Conservation (phyloP, 2,113 vertebrate genomes). For the Malurus alboscapulatus region DNA sequence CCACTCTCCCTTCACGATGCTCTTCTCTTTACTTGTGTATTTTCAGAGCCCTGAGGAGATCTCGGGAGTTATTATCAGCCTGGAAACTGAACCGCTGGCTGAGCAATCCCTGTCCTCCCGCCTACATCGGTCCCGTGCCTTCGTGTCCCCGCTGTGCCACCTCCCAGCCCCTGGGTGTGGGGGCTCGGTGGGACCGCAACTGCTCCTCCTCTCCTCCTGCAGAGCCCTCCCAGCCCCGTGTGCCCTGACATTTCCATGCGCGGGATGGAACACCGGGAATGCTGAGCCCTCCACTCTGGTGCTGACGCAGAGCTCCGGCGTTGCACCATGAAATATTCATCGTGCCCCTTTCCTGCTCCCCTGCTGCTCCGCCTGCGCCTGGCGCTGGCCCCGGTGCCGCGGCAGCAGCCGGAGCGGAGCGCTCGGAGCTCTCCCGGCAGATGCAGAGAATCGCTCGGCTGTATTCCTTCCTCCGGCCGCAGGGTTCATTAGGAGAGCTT, state of each 20-base stretch:
- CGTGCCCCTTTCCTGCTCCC: background rate
- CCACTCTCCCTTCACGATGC: background rate
- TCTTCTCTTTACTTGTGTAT: background rate
- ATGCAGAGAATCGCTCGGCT: fast-evolving
- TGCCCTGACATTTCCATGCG: background rate
- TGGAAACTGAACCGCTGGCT: background rate
- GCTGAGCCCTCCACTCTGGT: background rate
- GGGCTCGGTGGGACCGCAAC: background rate
- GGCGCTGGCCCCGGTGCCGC: background rate
- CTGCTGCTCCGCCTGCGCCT: background rate
- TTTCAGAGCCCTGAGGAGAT: background rate
- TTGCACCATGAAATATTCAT: constrained; percentile 26
- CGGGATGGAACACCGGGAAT: background rate
- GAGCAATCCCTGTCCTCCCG: background rate
- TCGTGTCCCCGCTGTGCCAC: fast-evolving
- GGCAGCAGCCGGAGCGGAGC: background rate
- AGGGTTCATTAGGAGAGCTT: background rate
- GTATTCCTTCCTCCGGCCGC: background rate
- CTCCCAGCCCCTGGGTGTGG: background rate
- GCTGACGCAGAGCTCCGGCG: background rate
- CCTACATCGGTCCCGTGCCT: fast-evolving
- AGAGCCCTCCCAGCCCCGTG: background rate
- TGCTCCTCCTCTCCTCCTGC: background rate
- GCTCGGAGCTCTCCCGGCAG: background rate
- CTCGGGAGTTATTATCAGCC: background rate